Base-by-base conservation (phyloP, 1,140 invertebrate genomes). In the Ctenoplectra terminalis region DNA sequence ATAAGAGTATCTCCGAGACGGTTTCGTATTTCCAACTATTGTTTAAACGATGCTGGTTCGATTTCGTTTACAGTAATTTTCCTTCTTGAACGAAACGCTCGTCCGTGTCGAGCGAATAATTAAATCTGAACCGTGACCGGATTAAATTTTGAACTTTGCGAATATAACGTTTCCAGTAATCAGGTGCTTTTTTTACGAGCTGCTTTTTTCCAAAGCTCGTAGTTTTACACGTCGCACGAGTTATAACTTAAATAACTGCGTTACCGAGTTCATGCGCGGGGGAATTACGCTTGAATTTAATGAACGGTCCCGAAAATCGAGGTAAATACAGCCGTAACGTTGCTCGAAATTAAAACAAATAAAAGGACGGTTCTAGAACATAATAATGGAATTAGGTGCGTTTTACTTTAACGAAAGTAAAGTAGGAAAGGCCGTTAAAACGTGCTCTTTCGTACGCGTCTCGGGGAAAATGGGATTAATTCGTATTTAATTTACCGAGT, bases 401-500 rank as follows among this genome's bases (percentile, higher is more conserved):
- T 70, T 58, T 20, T 6, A 20, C 40, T 37, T 46, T 43, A 56
- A n/a, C 11, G 54, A 48, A 78, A 70, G 52, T 58, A 46, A 54
- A 69, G 70, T 17, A 29, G 15, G 34, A 17, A 69, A 48, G 29
- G 23, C 34, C n/a, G 67, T 52, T 80, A 71, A 80, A 80, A 46
- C 58, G 13, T 11, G 29, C 46, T 26, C 26, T 43, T 40, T 54
- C 60, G n/a, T 17, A 61, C 56, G 67, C 46, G 31, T 71, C 26
- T 17, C 70, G 37, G 31, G 4, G 76, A 23, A 72, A 79, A 63
- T 79, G 46, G 69, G 64, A 70, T 77, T 52, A 72, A 72, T 79
- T 72, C 58, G 56, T 43, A 43, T 79, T 79, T 79, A 72, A 72
- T 79, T 79, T 63, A 43, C 43, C 69, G 77, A 43, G 67, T 40